phyloP scores from a whole-genome alignment of 2,797 vertebrate species.

The Sebastiscus tertius region DNA sequence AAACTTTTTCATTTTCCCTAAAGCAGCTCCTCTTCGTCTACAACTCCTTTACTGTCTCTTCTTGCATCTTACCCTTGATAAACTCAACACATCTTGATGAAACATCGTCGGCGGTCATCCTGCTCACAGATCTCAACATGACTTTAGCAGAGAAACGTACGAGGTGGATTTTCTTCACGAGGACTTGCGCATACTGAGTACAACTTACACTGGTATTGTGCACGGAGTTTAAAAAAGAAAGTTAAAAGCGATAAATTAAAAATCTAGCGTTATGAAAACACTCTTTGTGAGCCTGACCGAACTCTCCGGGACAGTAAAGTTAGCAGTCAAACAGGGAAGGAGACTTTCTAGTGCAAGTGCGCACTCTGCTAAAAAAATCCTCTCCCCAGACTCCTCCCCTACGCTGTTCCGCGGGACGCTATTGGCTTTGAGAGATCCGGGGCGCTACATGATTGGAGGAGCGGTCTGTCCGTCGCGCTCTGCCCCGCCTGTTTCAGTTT shows the following conservation, averaged over 20 bases:
- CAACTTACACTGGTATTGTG: not conserved
- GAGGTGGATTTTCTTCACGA: constrained; percentile 34
- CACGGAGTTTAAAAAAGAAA: not conserved
- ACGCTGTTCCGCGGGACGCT: not conserved
- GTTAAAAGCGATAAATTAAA: not conserved
- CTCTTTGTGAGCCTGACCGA: not conserved
- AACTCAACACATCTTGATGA: constrained; percentile 75
- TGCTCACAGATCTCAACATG: constrained; percentile 64
- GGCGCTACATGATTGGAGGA: constrained; percentile 14
- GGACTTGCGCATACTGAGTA: constrained; percentile 39
- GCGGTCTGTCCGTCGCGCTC: constrained; percentile 24
- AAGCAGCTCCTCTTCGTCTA: not conserved
- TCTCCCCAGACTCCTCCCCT: constrained; percentile 39
- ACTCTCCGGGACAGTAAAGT: constrained; percentile 44
- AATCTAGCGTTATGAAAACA: not conserved
- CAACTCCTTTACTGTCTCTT: not conserved
- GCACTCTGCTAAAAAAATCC: constrained; percentile 63
- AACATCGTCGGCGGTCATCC: constrained; percentile 76
- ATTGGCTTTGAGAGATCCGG: constrained; percentile 66
- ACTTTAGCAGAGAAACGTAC: constrained; percentile 30
- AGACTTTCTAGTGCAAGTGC: constrained; percentile 62
- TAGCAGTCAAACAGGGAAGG: constrained; percentile 19
- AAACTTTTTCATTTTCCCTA: not conserved
- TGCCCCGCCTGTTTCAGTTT: constrained; percentile 66
- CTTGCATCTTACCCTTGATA: constrained; percentile 74